Evolutionary conservation across 2,888 invertebrate species (phyloP).

Genomic region (Anthophora plumipes): DNA sequence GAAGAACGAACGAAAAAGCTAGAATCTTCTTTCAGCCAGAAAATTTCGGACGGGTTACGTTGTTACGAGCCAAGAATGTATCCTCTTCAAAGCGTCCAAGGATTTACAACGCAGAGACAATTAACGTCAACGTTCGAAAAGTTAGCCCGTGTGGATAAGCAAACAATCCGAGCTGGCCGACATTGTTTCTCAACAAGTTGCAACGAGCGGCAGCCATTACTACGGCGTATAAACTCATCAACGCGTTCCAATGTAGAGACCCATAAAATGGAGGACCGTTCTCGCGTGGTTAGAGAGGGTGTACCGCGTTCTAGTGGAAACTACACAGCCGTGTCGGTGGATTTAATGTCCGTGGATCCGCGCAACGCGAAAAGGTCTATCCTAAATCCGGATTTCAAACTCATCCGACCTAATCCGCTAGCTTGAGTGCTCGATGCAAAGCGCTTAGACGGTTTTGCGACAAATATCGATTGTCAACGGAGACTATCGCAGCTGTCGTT

Average conservation of each 20-base stretch:
- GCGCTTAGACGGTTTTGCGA: constrained; percentile 55
- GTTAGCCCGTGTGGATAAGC: not conserved
- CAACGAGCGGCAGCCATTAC: constrained; percentile 27
- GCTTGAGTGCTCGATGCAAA: constrained; percentile 61
- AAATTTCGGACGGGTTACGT: not conserved
- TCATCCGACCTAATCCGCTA: constrained; percentile 66
- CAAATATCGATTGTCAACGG: constrained; percentile 64
- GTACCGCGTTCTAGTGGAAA: constrained; percentile 27
- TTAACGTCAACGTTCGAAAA: constrained; percentile 28
- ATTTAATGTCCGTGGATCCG: constrained; percentile 52
- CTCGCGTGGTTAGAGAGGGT: not conserved
- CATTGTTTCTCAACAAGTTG: constrained; percentile 63
- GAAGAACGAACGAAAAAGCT: not conserved
- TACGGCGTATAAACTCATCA: constrained; percentile 51
- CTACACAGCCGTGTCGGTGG: constrained; percentile 39
- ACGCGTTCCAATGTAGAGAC: constrained; percentile 24
- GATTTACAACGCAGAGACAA: constrained; percentile 14
- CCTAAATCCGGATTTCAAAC: constrained; percentile 68
- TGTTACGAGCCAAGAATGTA: not conserved
- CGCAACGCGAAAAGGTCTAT: constrained; percentile 41
- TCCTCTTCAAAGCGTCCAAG: not conserved
- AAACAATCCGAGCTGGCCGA: constrained; percentile 9
- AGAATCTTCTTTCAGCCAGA: not conserved
- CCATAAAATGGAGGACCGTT: constrained; percentile 43
- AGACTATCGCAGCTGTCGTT: constrained; percentile 36